These are phyloP conservation scores for Trichonephila inaurata DNA, from an alignment of 1,140 invertebrate genomes.

Conservation along the genomic window DNA sequence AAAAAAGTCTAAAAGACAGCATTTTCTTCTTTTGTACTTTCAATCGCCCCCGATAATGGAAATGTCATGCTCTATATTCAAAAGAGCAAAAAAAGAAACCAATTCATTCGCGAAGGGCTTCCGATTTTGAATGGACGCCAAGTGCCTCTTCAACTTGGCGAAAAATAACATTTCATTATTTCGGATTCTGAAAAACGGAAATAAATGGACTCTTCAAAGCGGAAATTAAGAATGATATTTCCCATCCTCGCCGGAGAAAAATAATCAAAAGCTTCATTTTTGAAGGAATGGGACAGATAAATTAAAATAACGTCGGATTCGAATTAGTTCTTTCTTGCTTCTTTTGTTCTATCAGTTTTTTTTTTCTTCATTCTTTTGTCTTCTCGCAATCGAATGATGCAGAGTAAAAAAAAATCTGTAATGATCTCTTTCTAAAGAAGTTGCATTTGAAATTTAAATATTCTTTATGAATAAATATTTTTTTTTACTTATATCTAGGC, in stretches of 20 bases:
- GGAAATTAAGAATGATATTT: conserved; percentile 3
- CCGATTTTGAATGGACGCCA: not conserved
- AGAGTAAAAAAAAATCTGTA: too few relatives aligned
- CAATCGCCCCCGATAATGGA: not conserved
- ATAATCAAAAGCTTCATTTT: not conserved
- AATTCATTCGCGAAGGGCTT: not conserved
- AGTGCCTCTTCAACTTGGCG: not conserved
- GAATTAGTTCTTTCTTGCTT: not conserved
- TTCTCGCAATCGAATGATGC: not conserved
- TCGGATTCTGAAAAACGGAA: not conserved
- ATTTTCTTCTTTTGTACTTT: too few relatives aligned
- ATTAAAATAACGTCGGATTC: not conserved
- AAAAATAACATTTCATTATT: conserved; percentile 13
- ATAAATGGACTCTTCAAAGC: not conserved
- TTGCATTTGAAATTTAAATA: too few relatives aligned
- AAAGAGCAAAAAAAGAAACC: not conserved
- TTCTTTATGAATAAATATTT: too few relatives aligned
- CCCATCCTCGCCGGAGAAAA: not conserved
- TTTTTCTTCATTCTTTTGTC: not conserved
- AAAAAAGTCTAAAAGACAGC: too few relatives aligned
- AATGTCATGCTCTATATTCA: not conserved
- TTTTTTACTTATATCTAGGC: too few relatives aligned
- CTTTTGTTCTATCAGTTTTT: not conserved
- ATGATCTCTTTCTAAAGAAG: too few relatives aligned
- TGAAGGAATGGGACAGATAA: not conserved